A percentile compares a stretch with the other conserved stretches of the same genome.
Evolutionary conservation across 2,888 invertebrate species (phyloP).

Genomic region (Cyclophora punctaria): DNA sequence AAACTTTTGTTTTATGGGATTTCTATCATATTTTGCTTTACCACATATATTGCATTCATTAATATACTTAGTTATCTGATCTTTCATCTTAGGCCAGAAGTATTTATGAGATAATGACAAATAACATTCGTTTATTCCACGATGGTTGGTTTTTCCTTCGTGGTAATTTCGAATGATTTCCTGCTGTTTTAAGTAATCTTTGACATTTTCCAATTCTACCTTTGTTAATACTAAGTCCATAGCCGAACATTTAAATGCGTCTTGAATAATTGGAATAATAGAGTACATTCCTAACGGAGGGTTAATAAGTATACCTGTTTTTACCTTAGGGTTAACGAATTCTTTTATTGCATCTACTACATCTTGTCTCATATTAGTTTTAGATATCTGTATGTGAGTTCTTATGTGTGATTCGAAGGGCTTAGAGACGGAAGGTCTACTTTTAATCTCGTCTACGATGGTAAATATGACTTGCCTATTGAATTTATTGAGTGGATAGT

Average conservation of each 20-base stretch:
- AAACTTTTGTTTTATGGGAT: conserved; percentile 12
- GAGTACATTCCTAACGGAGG: conserved; percentile 13
- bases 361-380: conserved; percentile 18
- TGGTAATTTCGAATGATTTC: conserved; percentile 23
- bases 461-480: conserved; percentile 13
- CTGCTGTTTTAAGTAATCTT: conserved; percentile 19
- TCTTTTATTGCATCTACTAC: conserved; percentile 20
- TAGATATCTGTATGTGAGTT: conserved; percentile 14
- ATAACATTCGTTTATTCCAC: conserved; percentile 21
- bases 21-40: conserved; percentile 19
- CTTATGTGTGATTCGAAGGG: conserved; percentile 20
- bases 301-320: conserved; percentile 17
- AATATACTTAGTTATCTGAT: conserved; percentile 5
- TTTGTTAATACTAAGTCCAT: conserved; percentile 20
- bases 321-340: conserved; percentile 22
- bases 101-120: conserved; percentile 17
- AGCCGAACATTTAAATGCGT: conserved; percentile 17
- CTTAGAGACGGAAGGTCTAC: conserved; percentile 11
- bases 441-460: conserved; percentile 18
- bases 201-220: conserved; percentile 17
- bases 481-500: conserved; percentile 19
- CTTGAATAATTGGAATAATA: conserved; percentile 19
- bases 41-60: conserved; percentile 14
- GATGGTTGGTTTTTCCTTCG: conserved; percentile 23
- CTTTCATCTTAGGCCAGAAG: conserved; percentile 24